Percentiles rank a stretch among this genome's conserved stretches.
Conservation (phyloP, 2,113 vertebrate species). For the Nipponia nippon region DNA sequence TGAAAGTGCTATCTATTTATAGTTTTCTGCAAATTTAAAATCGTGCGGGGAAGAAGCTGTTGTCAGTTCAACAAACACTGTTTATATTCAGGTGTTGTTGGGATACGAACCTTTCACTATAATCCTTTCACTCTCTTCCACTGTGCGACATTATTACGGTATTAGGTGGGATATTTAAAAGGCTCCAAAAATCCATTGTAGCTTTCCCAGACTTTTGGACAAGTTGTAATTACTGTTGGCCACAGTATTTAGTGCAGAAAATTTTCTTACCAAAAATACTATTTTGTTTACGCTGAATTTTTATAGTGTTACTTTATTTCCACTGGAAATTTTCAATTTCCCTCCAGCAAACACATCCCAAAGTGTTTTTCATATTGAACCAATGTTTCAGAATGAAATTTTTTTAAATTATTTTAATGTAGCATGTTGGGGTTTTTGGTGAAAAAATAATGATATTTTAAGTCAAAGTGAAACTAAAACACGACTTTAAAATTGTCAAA, state of each 20-base stretch:
- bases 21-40: slow-evolving; percentile 48
- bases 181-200: background rate
- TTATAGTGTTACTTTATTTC: slow-evolving; percentile 5
- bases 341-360: background rate
- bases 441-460: background rate
- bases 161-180: background rate
- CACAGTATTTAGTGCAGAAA: background rate
- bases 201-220: slow-evolving; percentile 22
- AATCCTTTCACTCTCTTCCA: background rate
- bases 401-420: background rate
- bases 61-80: slow-evolving; percentile 46
- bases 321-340: slow-evolving; percentile 48
- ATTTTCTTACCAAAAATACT: background rate
- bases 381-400: background rate
- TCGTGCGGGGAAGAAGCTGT: background rate
- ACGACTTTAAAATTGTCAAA: background rate
- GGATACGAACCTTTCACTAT: slow-evolving; percentile 19
- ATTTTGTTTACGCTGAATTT: background rate
- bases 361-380: background rate
- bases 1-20: slow-evolving; percentile 58
- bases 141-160: background rate
- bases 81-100: slow-evolving; percentile 37
- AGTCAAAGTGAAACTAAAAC: background rate
- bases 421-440: background rate
- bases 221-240: slow-evolving; percentile 1